Evolutionary conservation across 2,888 invertebrate species (phyloP), one percentile per base, ranked within the genome.

Genomic region (Cerceris rybyensis): DNA sequence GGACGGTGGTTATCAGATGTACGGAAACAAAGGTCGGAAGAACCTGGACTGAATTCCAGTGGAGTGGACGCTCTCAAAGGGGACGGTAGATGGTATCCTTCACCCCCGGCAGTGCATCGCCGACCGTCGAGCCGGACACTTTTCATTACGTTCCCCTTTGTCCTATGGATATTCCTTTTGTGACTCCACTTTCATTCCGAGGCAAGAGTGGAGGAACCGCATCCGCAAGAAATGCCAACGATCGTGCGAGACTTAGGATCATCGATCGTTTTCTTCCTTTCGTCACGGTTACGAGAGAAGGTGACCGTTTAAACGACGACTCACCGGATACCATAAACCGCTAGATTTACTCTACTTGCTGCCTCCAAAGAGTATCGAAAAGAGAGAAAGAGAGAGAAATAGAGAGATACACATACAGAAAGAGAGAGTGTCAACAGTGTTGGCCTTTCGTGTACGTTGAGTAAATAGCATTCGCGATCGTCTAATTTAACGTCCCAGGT

Each of bases 141-240:
- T 89, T 89, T 89, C 88, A 89, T 89, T 89, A 90, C 82, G 75
- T 83, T 72, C 79, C 75, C 83, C 84, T 89, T 90, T 89, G 88
- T 88, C 77, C 84, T 69, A 76, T 78, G 81, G 85, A 86, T 87
- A 87, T 77, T 84, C 79, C 82, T 75, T 82, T 84, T 66, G 58
- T 76, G 63, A 70, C 66, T 59, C 49, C 50, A 82, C 85, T 86
- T 85, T 82, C 81, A 82, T 86, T 86, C 80, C 70, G 74, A 58
- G 17, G 54, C 41, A 49, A 41, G 49, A 70, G 66, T 68, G 54
- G 66, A 58, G 65, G 55, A 70, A 73, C 72, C 57, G 55, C 28
- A 50, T 41, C n/a, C 16, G 57, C 63, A 9, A 67, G 60, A 50
- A 52, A 42, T 57, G 17, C 17, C 17, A 63, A 72, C 58, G 67